Base-by-base conservation (phyloP, 1,140 invertebrate genomes). In the Spodoptera litura region DNA sequence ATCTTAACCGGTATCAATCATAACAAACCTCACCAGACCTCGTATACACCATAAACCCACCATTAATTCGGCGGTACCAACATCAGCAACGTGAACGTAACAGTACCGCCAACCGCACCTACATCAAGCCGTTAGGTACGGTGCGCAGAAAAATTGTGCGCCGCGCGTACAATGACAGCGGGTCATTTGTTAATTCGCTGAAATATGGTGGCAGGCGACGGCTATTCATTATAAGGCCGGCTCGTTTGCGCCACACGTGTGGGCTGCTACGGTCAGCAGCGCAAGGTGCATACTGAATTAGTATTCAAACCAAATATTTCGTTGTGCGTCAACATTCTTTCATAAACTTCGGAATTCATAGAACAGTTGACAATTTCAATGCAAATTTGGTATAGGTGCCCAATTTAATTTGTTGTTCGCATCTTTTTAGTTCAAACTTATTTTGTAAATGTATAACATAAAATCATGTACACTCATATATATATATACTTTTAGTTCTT, bases 171-270 rank as follows among this genome's bases (percentile, higher is more conserved):
- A 83, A 76, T 85, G 92, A 92, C 91, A 90, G 87, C 68, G 78
- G 82, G 88, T 91, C 91, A 91, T 94, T 94, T 93, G 92, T 94
- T 91, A 94, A 94, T 93, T 89, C 92, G 85, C 85, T 94, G 91
- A 93, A 92, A 93, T 94, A 94, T 91, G 87, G 91, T 81, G 87
- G 84, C 83, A 84, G 88, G 89, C 89, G 91, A 91, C 90, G 89
- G 88, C 88, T 80, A 93, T 93, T 92, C 89, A 91, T 93, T 93
- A 93, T 89, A 88, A 88, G 89, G 88, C 86, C 83, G 82, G 87
- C 89, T 91, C 89, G 89, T 90, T 92, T 88, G 88, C 83, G 90
- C 88, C 91, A 88, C 91, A 93, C 91, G 91, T 94, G 91, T 89
- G 85, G 80, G 82, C 78, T 74, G 56, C 85, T 86, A 91, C 77